Conservation (phyloP, 2,888 invertebrate genomes). For the Trichopria drosophilae region DNA sequence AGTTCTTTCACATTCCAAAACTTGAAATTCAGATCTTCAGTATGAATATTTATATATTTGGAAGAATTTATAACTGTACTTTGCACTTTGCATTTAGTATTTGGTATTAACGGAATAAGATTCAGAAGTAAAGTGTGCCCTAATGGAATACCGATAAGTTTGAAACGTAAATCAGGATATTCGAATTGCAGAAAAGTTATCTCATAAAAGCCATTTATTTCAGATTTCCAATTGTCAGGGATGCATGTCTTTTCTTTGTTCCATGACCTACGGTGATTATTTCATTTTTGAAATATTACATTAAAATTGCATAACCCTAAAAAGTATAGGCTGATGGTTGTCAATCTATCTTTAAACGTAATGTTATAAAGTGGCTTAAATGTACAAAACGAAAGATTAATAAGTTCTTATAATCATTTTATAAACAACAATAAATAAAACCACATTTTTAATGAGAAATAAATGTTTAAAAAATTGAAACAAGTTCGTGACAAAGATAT, state of each 20-base stretch:
- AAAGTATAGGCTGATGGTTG: too few relatives aligned
- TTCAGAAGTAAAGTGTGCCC: constrained; percentile 50
- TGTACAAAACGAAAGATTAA: too few relatives aligned
- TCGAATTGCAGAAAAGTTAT: constrained; percentile 37
- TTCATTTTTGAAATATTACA: too few relatives aligned
- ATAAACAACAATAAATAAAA: too few relatives aligned
- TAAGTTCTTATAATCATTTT: too few relatives aligned
- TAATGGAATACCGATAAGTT: constrained; percentile 45
- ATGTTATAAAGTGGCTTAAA: too few relatives aligned
- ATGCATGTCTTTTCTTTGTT: constrained; percentile 33
- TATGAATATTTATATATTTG: constrained; percentile 26
- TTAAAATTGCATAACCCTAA: too few relatives aligned
- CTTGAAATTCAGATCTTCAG: too few relatives aligned
- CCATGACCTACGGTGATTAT: constrained; percentile 19
- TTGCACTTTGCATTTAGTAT: constrained; percentile 9
- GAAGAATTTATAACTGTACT: constrained; percentile 16
- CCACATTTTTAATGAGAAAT: too few relatives aligned
- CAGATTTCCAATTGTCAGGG: constrained; percentile 38
- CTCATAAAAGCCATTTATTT: constrained; percentile 37
- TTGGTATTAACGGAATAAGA: constrained; percentile 35
- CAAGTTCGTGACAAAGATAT: too few relatives aligned
- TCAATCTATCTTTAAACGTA: too few relatives aligned
- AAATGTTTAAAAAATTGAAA: too few relatives aligned
- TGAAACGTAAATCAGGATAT: constrained; percentile 38
- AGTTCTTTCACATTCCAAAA: constrained; percentile 31